Base-by-base conservation (phyloP, 2,888 invertebrate species). In the Amblyjoppa fuscipennis region DNA sequence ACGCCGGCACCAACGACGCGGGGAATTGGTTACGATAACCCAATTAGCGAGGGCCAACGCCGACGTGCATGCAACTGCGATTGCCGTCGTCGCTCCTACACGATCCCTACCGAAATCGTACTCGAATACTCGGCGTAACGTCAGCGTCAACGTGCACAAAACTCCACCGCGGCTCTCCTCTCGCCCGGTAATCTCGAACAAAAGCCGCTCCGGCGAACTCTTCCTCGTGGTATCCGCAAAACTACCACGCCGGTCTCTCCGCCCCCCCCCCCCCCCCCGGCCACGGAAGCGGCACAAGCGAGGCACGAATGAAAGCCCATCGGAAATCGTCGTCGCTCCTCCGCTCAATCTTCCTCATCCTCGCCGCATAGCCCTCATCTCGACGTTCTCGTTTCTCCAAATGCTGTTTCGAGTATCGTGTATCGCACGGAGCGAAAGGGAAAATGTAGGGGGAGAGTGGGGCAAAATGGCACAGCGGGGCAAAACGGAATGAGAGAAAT, bases 1-100 rank as follows among this genome's bases (percentile, higher is more conserved):
- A 51, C 56, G 56, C 66, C 41, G 53, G 41, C 64, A 20, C 38
- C 61, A 51, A 20, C 75, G 56, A 78, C 61, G 38, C 51, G 45
- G 68, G 83, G 77, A 83, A 87, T 87, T 85, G 85, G 85, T 87
- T 85, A 79, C 85, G 83, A 83, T 87, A 87, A 87, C 83, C 83
- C 87, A 87, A 87, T 87, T 81, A 87, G 80, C 56, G 69, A 71
- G 69, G 66, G 64, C 45, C 61, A 38, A 70, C 51, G 75, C 4
- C 53, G 70, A 70, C 20, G 69, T 64, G 70, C 53, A 61, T 25
- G 64, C 49, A 31, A 11, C 49, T 28, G 16, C 45, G 45, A 25
- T 74, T 61, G 74, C 73, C 64, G 13, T 45, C 34, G 61, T 3
- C 31, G 41, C 56, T n/a, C 53, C 25, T 25, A 38, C 34, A 5